These are phyloP conservation scores for Aphidoletes aphidimyza DNA, from an alignment of 2,888 invertebrate species.

Conservation along the genomic window DNA sequence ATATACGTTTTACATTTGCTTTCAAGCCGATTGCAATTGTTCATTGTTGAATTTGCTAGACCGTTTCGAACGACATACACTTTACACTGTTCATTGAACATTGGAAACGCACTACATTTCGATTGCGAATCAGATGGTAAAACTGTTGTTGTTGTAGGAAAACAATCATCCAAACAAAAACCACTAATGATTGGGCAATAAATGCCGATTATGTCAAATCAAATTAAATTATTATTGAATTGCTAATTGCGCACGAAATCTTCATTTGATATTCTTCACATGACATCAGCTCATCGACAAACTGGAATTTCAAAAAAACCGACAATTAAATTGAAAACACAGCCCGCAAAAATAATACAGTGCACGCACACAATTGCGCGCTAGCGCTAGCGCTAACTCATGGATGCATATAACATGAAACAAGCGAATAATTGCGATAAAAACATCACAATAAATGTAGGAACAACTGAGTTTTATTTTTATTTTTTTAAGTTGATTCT, in stretches of 20 bases:
- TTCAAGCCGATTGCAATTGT: too few species aligned
- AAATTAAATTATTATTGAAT: slow-evolving; percentile 50
- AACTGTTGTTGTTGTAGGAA: too few species aligned
- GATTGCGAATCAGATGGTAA: too few species aligned
- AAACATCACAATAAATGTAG: slow-evolving; percentile 14
- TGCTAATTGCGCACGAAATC: slow-evolving; percentile 43
- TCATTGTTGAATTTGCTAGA: too few species aligned
- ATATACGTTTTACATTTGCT: background rate
- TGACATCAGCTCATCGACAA: slow-evolving; percentile 4
- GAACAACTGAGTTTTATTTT: background rate
- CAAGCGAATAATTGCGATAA: slow-evolving; percentile 34
- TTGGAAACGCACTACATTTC: too few species aligned
- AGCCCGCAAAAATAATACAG: too few species aligned
- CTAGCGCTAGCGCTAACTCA: too few species aligned
- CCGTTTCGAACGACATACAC: too few species aligned
- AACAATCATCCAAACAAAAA: slow-evolving; percentile 28
- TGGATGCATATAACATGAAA: background rate
- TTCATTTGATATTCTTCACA: slow-evolving; percentile 44
- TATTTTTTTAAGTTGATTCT: too few species aligned
- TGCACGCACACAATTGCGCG: too few species aligned
- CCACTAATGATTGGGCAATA: background rate
- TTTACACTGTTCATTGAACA: too few species aligned
- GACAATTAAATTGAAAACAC: too few species aligned
- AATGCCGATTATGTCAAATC: slow-evolving; percentile 50
- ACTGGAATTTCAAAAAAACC: background rate